A percentile compares a stretch with the other conserved stretches of the same genome.
Conservation (phyloP, 2,113 vertebrate genomes). For the Dipodomys stephensi region DNA sequence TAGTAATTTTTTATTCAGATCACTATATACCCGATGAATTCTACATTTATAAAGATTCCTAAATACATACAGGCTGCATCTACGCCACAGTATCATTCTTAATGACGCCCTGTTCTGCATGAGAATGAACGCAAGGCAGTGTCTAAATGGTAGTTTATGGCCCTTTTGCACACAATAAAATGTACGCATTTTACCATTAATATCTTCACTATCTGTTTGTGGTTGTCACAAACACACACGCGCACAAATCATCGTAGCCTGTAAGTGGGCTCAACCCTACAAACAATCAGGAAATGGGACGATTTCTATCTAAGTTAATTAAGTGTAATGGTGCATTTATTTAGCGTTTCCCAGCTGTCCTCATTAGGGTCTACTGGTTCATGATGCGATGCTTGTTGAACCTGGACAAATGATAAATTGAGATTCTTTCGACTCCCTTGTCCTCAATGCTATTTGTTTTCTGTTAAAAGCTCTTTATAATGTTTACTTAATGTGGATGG, state of each 20-base stretch:
- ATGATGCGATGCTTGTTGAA: not conserved
- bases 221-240: not conserved
- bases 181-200: not conserved
- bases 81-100: not conserved
- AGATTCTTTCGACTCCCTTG: not conserved
- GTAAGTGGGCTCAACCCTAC: not conserved
- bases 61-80: not conserved
- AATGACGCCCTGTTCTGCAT: not conserved
- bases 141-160: not conserved
- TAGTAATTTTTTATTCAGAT: conserved; percentile 46
- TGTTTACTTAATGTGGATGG: conserved; percentile 56
- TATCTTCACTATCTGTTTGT: not conserved
- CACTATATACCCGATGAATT: not conserved
- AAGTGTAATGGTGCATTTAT: not conserved
- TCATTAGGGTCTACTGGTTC: not conserved
- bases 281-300: not conserved
- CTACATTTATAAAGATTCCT: not conserved
- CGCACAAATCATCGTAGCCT: not conserved
- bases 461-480: conserved; percentile 70
- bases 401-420: conserved; percentile 34
- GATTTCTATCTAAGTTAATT: conserved; percentile 15
- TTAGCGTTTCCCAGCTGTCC: not conserved
- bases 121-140: not conserved
- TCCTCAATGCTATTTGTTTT: conserved; percentile 52
- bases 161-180: not conserved